Evolutionary conservation across 2,113 vertebrate species (phyloP), one percentile per base, ranked within the genome.

Genomic region (Sakesphorus luctuosus): DNA sequence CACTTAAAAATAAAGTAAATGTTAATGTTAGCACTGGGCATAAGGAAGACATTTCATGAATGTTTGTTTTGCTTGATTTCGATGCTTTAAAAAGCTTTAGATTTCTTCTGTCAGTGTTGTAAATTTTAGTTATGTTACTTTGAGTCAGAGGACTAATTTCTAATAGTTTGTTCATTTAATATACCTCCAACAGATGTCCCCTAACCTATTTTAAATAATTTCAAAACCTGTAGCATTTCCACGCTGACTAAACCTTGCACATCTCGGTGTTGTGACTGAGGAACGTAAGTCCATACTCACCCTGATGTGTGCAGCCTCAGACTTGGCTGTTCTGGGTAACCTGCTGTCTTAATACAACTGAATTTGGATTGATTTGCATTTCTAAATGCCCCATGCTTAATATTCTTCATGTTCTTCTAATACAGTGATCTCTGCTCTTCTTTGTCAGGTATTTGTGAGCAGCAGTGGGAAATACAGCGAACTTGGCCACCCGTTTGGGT

Each of bases 391-490:
- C 5, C 7, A 3, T 80, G 63, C 11, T 85, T 85, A 36, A 44
- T 81, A 8, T 12, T 68, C 16, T 50, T 90, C 25, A 8, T 4
- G 3, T 59, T 77, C 31, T 83, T 88, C 61, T 90, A 86, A 97
- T 81, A 18, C 67, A 59, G 4, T 86, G 73, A n/a, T 93, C 2
- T 80, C 59, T 93, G 68, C 97, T 80, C 10, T 91, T 95, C 61
- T 94, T 95, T 84, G 28, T 56, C 71, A 98, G 98, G 98, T 98
- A 50, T 98, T 98, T 97, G 98, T 98, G 94, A 98, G 97, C 76
- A 98, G 96, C 97, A 98, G 98, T 93, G 98, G 97, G 86, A 98
- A 98, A 91, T 98, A 98, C 96, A 98, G 98, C 75, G 98, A 98
- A 77, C 98, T 98, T 91, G 98, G 98, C 72, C 98, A 98, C 90